phyloP scores from a whole-genome alignment of 2,113 vertebrate genomes.

The Corythornis cristatus region DNA sequence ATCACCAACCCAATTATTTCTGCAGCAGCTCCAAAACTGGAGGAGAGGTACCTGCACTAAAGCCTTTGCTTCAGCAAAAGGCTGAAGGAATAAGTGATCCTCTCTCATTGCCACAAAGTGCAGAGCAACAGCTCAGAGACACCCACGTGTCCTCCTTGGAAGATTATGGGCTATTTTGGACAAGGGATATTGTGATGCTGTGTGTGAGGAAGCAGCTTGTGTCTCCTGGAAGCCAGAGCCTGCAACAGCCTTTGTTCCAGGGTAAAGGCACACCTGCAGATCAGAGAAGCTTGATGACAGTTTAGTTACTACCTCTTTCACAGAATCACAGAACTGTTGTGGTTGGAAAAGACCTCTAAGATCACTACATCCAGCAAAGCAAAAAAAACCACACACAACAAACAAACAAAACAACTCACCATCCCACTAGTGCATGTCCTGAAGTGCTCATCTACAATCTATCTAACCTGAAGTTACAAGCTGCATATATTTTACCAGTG shows the following conservation, averaged over 20 bases:
- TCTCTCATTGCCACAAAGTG: background rate
- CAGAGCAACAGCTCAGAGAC: background rate
- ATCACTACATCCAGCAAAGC: too few species aligned
- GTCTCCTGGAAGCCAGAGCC: background rate
- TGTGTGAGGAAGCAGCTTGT: rapidly evolving
- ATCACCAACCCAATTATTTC: background rate
- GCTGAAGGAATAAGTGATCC: rapidly evolving
- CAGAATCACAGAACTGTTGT: too few species aligned
- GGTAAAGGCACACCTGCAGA: background rate
- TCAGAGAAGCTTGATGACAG: background rate
- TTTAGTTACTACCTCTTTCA: background rate
- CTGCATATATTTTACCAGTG: background rate
- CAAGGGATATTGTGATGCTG: background rate
- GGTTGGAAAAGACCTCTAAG: too few species aligned
- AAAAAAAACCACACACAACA: too few species aligned
- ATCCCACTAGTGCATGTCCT: too few species aligned
- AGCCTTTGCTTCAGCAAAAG: background rate
- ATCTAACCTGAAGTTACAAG: background rate
- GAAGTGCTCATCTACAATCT: too few species aligned
- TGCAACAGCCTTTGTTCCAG: background rate
- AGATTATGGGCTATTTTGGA: background rate
- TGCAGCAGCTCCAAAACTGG: background rate
- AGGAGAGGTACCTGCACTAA: background rate
- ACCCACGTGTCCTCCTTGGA: rapidly evolving
- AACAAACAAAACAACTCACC: too few species aligned